Conservation (phyloP, 2,888 invertebrate genomes). For the Lysandra bellargus region DNA sequence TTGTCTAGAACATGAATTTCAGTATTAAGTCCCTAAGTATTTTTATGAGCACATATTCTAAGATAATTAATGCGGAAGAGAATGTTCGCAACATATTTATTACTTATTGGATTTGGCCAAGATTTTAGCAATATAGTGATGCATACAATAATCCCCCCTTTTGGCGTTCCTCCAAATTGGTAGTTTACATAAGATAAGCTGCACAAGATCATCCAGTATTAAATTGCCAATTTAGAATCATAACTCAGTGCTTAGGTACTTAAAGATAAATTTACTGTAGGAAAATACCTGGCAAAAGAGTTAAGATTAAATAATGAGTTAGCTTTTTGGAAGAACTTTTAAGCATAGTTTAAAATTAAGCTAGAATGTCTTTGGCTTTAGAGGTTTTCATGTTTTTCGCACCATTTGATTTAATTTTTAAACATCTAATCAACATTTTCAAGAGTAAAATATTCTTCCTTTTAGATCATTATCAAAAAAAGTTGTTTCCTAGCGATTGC, state of each 20-base stretch:
- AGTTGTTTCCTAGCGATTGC: no score
- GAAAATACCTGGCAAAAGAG: not conserved
- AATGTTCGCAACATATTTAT: conserved; percentile 1
- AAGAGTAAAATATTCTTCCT: no score
- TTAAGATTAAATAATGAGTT: no score
- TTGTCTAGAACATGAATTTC: not conserved
- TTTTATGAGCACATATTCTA: not conserved
- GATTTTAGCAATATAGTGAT: not conserved
- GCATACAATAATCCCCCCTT: not conserved
- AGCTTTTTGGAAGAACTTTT: no score
- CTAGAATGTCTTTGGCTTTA: no score
- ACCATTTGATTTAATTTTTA: no score
- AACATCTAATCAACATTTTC: no score
- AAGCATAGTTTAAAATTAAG: no score
- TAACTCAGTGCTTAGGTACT: not conserved
- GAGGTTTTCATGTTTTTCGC: no score
- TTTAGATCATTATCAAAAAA: no score
- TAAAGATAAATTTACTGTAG: not conserved
- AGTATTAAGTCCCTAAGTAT: not conserved
- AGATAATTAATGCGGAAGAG: not conserved
- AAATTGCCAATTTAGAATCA: not conserved
- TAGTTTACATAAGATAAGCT: not conserved
- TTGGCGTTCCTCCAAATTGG: not conserved
- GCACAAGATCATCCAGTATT: not conserved
- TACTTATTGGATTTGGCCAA: not conserved